These are phyloP conservation scores for Gallinago undulata DNA, from an alignment of 2,113 vertebrate species.

Conservation along the genomic window DNA sequence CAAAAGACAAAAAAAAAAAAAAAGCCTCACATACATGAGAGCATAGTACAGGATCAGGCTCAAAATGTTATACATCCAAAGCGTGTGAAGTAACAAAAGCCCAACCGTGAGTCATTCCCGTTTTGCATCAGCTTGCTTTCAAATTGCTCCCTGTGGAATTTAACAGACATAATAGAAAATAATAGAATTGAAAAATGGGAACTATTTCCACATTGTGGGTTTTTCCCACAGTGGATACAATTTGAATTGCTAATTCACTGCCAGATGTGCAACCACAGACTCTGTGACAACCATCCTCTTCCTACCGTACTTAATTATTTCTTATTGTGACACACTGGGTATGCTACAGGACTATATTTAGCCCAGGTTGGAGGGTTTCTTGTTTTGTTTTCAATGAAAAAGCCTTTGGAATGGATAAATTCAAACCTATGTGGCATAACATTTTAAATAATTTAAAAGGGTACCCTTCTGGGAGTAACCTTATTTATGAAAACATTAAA, in stretches of 20 bases:
- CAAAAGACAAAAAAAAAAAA: neutral
- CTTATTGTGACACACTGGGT: neutral
- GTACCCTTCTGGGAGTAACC: neutral
- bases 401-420: neutral
- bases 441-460: neutral
- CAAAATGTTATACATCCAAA: neutral
- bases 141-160: constrained; percentile 12
- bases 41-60: neutral
- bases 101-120: neutral
- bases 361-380: neutral
- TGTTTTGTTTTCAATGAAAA: neutral
- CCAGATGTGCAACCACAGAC: neutral
- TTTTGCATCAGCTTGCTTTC: constrained; percentile 3
- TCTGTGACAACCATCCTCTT: neutral
- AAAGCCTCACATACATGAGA: neutral
- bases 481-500: neutral
- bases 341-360: neutral
- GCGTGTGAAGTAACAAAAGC: neutral
- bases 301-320: neutral
- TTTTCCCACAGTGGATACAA: constrained; percentile 19
- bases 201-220: neutral
- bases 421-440: neutral
- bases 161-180: constrained; percentile 38
- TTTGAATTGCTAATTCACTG: constrained; percentile 30
- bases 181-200: constrained; percentile 1